Percentiles rank a stretch among this genome's conserved stretches.
Conservation (phyloP, 2,797 vertebrate species). For the Enoplosus armatus region DNA sequence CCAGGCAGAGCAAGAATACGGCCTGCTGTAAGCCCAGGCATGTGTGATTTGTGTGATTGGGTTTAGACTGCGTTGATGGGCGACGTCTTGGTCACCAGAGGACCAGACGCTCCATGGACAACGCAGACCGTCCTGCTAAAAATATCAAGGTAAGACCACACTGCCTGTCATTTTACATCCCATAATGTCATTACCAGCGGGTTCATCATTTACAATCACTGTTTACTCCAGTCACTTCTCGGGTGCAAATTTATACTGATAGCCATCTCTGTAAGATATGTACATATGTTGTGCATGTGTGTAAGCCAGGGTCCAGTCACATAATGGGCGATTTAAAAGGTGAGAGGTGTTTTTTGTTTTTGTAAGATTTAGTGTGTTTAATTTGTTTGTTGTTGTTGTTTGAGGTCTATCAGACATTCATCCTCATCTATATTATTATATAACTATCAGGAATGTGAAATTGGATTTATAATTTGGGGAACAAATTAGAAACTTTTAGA, state of each 20-base stretch:
- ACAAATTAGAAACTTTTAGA: not conserved
- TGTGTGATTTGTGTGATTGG: constrained; percentile 75
- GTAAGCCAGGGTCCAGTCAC: not conserved
- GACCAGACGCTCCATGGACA: constrained; percentile 44
- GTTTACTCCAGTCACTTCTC: constrained; percentile 1
- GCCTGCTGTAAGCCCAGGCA: constrained; percentile 72
- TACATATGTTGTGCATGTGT: not conserved
- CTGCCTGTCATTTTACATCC: constrained; percentile 12
- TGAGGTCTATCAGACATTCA: not conserved
- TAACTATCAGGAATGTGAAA: not conserved
- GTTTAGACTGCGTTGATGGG: constrained; percentile 60
- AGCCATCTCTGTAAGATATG: not conserved
- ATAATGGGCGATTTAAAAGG: not conserved
- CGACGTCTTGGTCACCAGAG: constrained; percentile 44
- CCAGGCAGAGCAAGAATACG: constrained; percentile 65
- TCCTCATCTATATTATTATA: constrained; percentile 13
- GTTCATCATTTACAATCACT: constrained; percentile 29
- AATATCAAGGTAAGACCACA: constrained; percentile 68
- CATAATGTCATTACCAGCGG: constrained; percentile 8
- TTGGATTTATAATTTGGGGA: not conserved
- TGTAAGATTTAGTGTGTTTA: not conserved
- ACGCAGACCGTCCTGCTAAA: constrained; percentile 33
- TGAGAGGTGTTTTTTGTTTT: not conserved
- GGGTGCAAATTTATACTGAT: not conserved
- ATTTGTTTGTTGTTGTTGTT: too few species aligned